Conservation (phyloP, 2,797 vertebrate species). For the Syngnathus acus region DNA sequence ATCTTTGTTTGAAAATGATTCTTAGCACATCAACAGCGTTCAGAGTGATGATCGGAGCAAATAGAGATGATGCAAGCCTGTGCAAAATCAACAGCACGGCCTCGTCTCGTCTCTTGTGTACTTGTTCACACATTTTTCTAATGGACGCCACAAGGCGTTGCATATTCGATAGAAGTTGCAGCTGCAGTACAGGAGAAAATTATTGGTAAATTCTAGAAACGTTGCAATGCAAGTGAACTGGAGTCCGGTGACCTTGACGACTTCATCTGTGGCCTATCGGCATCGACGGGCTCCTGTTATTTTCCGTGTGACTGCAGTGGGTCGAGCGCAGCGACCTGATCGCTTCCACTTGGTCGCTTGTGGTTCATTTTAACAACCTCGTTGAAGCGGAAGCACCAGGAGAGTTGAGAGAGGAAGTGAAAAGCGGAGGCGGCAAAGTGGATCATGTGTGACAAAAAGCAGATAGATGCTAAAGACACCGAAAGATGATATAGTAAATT, state of each 20-base stretch:
- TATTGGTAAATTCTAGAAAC: neutral
- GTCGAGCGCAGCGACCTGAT: constrained; percentile 10
- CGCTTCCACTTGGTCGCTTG: constrained; percentile 30
- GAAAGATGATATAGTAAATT: neutral
- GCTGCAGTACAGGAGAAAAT: neutral
- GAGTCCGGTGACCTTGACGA: constrained; percentile 2
- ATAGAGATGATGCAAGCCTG: constrained; percentile 52
- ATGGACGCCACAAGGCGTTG: constrained; percentile 1
- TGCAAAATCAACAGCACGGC: constrained; percentile 38
- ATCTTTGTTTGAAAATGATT: neutral
- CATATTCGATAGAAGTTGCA: neutral
- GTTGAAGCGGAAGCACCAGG: constrained; percentile 25
- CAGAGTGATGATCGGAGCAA: constrained; percentile 14
- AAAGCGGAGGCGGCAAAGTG: neutral
- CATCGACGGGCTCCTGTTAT: constrained; percentile 16
- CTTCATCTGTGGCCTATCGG: constrained; percentile 16
- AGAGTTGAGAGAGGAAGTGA: constrained; percentile 12
- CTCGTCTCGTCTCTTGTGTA: neutral
- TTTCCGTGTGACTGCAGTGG: constrained; percentile 29
- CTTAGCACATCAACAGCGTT: neutral
- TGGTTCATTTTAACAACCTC: constrained; percentile 31
- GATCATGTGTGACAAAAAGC: neutral
- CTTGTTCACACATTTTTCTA: constrained; percentile 9
- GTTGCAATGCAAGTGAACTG: neutral
- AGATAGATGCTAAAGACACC: neutral